Base-by-base conservation (phyloP, 2,797 vertebrate species). In the Ptychadena robeensis region DNA sequence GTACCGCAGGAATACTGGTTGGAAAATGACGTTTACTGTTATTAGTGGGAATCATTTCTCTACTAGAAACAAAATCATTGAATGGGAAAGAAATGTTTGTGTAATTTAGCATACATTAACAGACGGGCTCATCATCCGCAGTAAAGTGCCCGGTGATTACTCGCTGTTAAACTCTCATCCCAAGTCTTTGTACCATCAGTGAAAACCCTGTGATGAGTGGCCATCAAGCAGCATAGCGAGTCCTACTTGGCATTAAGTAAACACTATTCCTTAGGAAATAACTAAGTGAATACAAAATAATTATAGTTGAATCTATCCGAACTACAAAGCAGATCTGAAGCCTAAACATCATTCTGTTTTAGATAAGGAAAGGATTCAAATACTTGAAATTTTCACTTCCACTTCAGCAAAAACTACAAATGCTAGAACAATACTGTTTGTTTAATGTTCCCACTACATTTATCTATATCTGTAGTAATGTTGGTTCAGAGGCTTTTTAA, bases 101-200 rank as follows among this genome's bases (percentile, higher is more conserved):
- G 76, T 68, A 79, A 79, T 79, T 79, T 66, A 35, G 65, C 44
- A 69, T 69, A 79, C 76, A 79, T 79, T 79, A 79, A 37, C 64
- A 68, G 64, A 15, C 40, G 0, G 76, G 44, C 76, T 68, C 76
- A 69, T 79, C 22, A 68, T 68, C 76, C 2, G 65, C 40, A 27
- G 22, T 68, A 79, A 79, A 79, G 65, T 59, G 53, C 66, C 12
- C 12, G 78, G 25, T 71, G 64, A 79, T 79, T 79, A 68, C 38
- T 59, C 53, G 40, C 69, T 57, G 64, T 28, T 65, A 44, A 79
- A 79, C 34, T n/a, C 44, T 68, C 44, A 57, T 68, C 44, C 65
- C 35, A 35, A 57, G 44, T 68, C 65, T 67, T 78, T 78, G 44
- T 68, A 78, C 7, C 61, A 28, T 77, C 59, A 44, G 30, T 77